Percentiles rank a stretch among this genome's conserved stretches.
phyloP scores from a whole-genome alignment of 1,140 invertebrate species.

The Neocloeon triangulifer region DNA sequence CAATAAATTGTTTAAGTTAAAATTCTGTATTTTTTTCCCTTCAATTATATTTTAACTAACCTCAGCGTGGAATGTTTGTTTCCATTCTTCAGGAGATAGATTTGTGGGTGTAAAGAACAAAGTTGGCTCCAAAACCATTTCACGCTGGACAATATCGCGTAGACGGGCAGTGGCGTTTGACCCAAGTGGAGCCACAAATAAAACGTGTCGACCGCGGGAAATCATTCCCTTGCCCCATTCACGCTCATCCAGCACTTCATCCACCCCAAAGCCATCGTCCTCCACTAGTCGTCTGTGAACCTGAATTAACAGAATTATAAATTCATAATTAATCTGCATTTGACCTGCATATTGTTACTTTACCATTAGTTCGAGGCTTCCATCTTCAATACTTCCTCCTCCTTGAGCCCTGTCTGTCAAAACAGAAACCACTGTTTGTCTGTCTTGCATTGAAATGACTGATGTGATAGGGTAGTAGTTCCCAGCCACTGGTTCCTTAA shows the following conservation, averaged over 20 bases:
- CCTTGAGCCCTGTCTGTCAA: slow-evolving; percentile 75
- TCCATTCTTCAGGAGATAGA: too few relatives aligned
- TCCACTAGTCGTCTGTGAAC: slow-evolving; percentile 32
- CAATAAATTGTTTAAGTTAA: too few relatives aligned
- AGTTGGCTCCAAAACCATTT: too few relatives aligned
- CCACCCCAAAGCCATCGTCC: slow-evolving; percentile 41
- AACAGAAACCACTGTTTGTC: slow-evolving; percentile 30
- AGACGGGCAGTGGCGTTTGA: too few relatives aligned
- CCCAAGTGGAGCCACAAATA: slow-evolving; percentile 9
- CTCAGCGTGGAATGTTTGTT: too few relatives aligned
- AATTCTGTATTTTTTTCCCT: too few relatives aligned
- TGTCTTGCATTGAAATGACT: slow-evolving; percentile 24
- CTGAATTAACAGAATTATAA: too few relatives aligned
- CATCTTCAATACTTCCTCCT: slow-evolving; percentile 52
- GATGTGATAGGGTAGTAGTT: slow-evolving; percentile 91
- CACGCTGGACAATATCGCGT: too few relatives aligned
- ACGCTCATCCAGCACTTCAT: slow-evolving; percentile 40
- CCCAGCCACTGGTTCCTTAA: slow-evolving; percentile 37
- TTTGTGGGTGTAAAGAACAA: too few relatives aligned
- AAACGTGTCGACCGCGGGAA: slow-evolving; percentile 24
- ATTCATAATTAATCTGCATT: too few relatives aligned
- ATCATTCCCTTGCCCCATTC: slow-evolving; percentile 29
- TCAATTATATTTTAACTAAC: too few relatives aligned
- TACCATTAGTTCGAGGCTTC: slow-evolving; percentile 60
- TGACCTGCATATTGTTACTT: too few relatives aligned